phyloP scores from a whole-genome alignment of 2,113 vertebrate species.

The Sigmodon hispidus region DNA sequence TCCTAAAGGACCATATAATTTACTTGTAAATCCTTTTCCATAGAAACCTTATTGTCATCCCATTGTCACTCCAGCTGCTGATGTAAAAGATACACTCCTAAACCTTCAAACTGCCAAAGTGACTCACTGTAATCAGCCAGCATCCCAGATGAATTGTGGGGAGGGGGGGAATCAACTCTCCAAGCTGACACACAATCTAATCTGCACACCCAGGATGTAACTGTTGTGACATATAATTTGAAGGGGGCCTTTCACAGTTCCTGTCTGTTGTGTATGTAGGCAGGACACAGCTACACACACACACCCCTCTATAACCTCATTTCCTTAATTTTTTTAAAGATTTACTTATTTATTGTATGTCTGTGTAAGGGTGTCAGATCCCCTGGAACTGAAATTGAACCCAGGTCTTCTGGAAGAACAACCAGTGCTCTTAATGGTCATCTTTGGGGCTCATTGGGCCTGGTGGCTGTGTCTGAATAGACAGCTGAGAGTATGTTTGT shows the following conservation, averaged over 20 bases:
- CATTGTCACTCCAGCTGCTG: neutral
- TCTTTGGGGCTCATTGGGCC: neutral
- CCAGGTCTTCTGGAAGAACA: too few species aligned
- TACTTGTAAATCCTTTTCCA: neutral
- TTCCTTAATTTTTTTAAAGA: neutral
- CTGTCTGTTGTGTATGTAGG: neutral
- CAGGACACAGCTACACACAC: neutral
- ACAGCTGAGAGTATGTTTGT: neutral
- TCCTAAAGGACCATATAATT: neutral
- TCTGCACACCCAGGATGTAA: accelerated
- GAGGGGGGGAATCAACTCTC: neutral
- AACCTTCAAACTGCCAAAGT: neutral
- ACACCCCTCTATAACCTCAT: neutral
- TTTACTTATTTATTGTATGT: too few species aligned
- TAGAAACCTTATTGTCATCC: neutral
- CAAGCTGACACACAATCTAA: neutral
- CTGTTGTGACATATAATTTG: neutral
- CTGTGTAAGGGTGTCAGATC: too few species aligned
- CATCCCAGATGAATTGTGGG: neutral
- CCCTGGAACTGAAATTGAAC: too few species aligned
- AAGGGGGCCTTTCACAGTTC: accelerated
- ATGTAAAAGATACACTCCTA: neutral
- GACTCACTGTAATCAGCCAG: neutral
- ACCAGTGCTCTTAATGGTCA: too few species aligned
- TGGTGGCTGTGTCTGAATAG: neutral